Percentiles rank a stretch among this genome's conserved stretches.
These are phyloP conservation scores for Hemitrygon akajei DNA, from an alignment of 2,797 vertebrate species.

Conservation along the genomic window DNA sequence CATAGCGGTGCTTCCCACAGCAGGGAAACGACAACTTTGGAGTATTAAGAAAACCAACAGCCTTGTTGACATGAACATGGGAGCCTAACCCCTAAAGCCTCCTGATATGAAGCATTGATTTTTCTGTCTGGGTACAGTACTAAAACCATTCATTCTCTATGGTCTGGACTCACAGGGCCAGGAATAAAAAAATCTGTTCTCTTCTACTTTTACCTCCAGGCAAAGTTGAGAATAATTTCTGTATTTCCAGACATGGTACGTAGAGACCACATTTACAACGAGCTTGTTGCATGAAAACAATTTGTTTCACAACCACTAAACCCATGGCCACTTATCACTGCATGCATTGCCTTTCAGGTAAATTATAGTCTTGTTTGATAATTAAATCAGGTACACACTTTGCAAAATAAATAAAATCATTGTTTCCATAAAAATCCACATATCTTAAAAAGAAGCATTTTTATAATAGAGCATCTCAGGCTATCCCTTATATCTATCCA, in stretches of 20 bases:
- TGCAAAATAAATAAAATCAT: slow-evolving; percentile 47
- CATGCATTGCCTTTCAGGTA: slow-evolving; percentile 45
- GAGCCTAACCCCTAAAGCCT: slow-evolving; percentile 97
- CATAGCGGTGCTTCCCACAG: slow-evolving; percentile 69
- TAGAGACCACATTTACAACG: slow-evolving; percentile 64
- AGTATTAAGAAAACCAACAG: slow-evolving; percentile 98
- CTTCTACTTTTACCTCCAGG: slow-evolving; percentile 73
- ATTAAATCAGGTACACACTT: slow-evolving; percentile 45
- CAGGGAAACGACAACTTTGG: slow-evolving; percentile 88
- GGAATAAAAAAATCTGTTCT: slow-evolving; percentile 68
- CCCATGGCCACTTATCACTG: slow-evolving; percentile 48
- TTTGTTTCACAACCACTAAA: slow-evolving; percentile 52
- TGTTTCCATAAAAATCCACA: slow-evolving; percentile 42
- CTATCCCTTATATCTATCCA: slow-evolving; percentile 39
- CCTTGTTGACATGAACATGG: slow-evolving; percentile 98
- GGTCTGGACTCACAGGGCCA: slow-evolving; percentile 81
- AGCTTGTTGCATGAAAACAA: slow-evolving; percentile 53
- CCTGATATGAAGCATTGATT: slow-evolving; percentile 99
- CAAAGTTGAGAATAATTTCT: slow-evolving; percentile 80
- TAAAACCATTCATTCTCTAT: slow-evolving; percentile 95
- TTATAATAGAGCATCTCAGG: slow-evolving; percentile 40
- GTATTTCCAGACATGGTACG: slow-evolving; percentile 69
- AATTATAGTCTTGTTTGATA: slow-evolving; percentile 25
- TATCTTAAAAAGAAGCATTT: slow-evolving; percentile 38
- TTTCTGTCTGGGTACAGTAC: slow-evolving; percentile 87